A percentile compares a stretch with the other conserved stretches of the same genome.
These are phyloP conservation scores for Parochlus steinenii DNA, from an alignment of 2,888 invertebrate species.

Conservation along the genomic window DNA sequence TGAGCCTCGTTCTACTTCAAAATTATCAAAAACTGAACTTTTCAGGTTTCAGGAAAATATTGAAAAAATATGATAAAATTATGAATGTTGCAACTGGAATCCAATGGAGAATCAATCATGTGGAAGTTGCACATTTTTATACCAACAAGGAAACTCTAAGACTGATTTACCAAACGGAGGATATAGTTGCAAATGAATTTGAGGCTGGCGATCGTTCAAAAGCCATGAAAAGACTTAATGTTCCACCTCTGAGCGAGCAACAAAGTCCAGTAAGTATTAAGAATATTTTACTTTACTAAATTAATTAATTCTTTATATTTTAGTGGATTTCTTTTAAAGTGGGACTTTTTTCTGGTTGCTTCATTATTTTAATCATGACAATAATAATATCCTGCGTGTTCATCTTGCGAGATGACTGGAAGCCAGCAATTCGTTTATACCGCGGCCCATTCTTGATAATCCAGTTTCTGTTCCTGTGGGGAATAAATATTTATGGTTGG, in stretches of 20 bases:
- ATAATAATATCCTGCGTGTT: constrained; percentile 50
- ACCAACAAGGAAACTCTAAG: constrained; percentile 73
- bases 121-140: constrained; percentile 70
- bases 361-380: constrained; percentile 53
- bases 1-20: constrained; percentile 68
- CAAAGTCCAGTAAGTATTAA: no score
- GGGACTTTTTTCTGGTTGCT: constrained; percentile 70
- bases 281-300: no score
- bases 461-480: constrained; percentile 58
- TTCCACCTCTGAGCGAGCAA: constrained; percentile 72
- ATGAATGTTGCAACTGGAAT: constrained; percentile 51
- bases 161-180: constrained; percentile 65
- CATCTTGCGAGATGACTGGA: constrained; percentile 36
- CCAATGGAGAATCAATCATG: constrained; percentile 64
- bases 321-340: constrained; percentile 71
- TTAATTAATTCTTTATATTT: no score
- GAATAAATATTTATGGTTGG: constrained; percentile 70
- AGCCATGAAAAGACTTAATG: constrained; percentile 74
- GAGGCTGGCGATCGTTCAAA: constrained; percentile 66
- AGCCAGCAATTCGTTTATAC: constrained; percentile 58
- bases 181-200: constrained; percentile 46
- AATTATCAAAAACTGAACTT: constrained; percentile 81
- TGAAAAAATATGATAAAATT: constrained; percentile 80
- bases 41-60: constrained; percentile 76
- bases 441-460: constrained; percentile 62